Evolutionary conservation across 2,113 vertebrate species (phyloP), one percentile per base, ranked within the genome.

Genomic region (Danionella cerebrum): DNA sequence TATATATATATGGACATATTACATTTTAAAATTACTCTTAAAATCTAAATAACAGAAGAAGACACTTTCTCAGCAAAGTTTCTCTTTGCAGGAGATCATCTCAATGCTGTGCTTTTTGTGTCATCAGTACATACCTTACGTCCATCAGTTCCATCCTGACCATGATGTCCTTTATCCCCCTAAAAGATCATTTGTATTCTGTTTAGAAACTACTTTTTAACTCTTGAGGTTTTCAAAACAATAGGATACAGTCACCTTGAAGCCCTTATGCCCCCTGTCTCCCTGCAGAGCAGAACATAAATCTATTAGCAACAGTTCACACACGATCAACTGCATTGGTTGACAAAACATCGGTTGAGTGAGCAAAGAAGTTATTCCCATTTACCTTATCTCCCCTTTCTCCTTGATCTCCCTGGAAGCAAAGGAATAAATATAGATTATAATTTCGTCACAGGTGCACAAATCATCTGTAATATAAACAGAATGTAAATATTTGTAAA

Each of bases 91-190:
- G n/a, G n/a, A n/a, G n/a, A n/a, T n/a, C n/a, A n/a, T n/a, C n/a
- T n/a, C n/a, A 33, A 11, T 6, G 2, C 9, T 31, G n/a, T 29
- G n/a, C n/a, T n/a, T 29, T 44, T 14, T 51, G 13, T 27, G 12
- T 9, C 29, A 35, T 13, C n/a, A 42, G 12, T 36, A 35, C 42
- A 79, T 78, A 98, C 96, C 92, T 99, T 99, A 72, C 84, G 85
- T 65, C 96, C 96, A 5, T 99, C 96, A 0, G 75, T 66, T 5
- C 96, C 96, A 27, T 98, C 95, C 0, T 82, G 87, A 65, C 96
- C 96, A 1, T 83, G 80, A 3, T 75, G 88, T 78, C 96, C 96
- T 80, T 98, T 99, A 54, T 95, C 94, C 11, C 96, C 96, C 96
- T 99, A 74, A 7, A 44, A n/a, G 1, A 21, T 44, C 0, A 81